These are phyloP conservation scores for Phasianus colchicus DNA, from an alignment of 2,113 vertebrate genomes.

Conservation along the genomic window DNA sequence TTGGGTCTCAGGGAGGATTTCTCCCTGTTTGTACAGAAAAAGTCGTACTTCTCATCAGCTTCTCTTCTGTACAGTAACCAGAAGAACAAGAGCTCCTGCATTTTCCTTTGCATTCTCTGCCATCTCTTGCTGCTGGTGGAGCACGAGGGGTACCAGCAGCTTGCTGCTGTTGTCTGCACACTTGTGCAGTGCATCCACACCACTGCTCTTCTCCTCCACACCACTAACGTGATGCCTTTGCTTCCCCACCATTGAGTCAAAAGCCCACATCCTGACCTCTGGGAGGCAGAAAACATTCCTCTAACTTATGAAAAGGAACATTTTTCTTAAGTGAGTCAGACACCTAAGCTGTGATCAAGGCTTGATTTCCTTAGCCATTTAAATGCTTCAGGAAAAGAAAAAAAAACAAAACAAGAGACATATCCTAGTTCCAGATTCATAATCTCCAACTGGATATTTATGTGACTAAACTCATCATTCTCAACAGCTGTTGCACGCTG, in stretches of 20 bases:
- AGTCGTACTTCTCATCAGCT: background rate
- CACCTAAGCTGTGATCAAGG: background rate
- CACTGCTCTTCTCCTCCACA: background rate
- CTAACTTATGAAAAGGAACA: background rate
- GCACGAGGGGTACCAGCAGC: background rate
- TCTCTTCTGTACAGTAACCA: background rate
- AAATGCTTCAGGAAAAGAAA: background rate
- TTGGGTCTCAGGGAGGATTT: background rate
- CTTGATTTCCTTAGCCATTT: background rate
- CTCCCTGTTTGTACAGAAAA: background rate
- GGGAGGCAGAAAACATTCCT: background rate
- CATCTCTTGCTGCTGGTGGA: background rate
- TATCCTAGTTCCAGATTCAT: background rate
- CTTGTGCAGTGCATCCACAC: background rate
- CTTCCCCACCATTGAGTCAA: background rate
- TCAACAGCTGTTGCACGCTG: background rate
- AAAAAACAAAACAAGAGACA: background rate
- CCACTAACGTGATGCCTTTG: background rate
- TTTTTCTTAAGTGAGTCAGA: background rate
- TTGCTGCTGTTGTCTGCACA: rapidly evolving
- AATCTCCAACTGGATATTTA: background rate
- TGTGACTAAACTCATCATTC: background rate
- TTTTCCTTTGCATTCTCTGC: rapidly evolving
- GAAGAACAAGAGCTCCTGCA: background rate
- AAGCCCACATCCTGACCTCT: background rate